Conservation (phyloP, 2,113 vertebrate species). For the Lates calcarifer region DNA sequence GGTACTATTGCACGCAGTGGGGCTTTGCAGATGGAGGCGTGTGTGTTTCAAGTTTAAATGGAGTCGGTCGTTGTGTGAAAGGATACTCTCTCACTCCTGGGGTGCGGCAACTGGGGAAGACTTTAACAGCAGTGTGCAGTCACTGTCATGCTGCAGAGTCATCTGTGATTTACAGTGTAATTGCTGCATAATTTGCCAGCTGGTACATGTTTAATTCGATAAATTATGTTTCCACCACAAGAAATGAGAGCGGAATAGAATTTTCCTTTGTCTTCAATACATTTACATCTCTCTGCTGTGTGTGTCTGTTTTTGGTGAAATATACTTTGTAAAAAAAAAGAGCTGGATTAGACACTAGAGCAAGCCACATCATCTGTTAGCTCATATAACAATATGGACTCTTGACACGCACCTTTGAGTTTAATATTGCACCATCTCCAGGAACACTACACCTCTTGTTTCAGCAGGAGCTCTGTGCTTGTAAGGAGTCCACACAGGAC, state of each 20-base stretch:
- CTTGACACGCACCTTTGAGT: not conserved
- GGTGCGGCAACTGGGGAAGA: conserved; percentile 55
- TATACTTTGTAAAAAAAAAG: not conserved
- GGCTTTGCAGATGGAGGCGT: conserved; percentile 63
- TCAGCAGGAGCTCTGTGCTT: conserved; percentile 5
- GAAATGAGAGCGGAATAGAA: conserved; percentile 62
- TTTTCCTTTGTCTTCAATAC: conserved; percentile 23
- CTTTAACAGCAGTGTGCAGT: conserved; percentile 69
- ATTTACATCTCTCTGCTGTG: not conserved
- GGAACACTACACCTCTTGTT: conserved; percentile 5
- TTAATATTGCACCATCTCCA: conserved; percentile 6
- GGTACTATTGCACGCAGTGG: conserved; percentile 59
- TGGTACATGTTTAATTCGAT: conserved; percentile 75
- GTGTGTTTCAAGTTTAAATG: conserved; percentile 67
- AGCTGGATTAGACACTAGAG: not conserved
- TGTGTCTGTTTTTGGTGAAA: not conserved
- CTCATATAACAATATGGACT: not conserved
- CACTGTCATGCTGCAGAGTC: conserved; percentile 79
- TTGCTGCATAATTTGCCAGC: conserved; percentile 81
- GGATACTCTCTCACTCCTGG: conserved; percentile 53
- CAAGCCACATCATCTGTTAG: not conserved
- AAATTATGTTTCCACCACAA: conserved; percentile 69
- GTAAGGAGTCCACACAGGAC: conserved; percentile 10
- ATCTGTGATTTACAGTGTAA: conserved; percentile 81
- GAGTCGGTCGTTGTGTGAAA: conserved; percentile 36